These are phyloP conservation scores for Smithornis capensis DNA, from an alignment of 2,113 vertebrate species.

Conservation along the genomic window DNA sequence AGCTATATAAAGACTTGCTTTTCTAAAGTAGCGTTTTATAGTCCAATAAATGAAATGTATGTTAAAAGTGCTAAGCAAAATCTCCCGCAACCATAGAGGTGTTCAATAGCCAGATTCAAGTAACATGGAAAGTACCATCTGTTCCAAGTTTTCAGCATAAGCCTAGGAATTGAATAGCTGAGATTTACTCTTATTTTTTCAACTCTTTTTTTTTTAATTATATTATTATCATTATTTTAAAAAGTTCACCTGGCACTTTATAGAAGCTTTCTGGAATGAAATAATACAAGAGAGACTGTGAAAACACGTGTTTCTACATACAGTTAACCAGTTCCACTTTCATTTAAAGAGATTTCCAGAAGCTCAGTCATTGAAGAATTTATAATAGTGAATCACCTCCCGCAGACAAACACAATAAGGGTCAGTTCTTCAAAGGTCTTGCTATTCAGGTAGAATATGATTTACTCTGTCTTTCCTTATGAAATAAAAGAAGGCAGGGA, in stretches of 20 bases:
- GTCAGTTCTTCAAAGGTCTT: slow-evolving; percentile 65
- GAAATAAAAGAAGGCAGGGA: neutral
- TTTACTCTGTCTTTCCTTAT: slow-evolving; percentile 60
- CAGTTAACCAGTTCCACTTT: slow-evolving; percentile 73
- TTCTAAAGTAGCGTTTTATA: slow-evolving; percentile 79
- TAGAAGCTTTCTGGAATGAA: slow-evolving; percentile 64
- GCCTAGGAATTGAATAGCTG: slow-evolving; percentile 59
- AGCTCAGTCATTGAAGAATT: slow-evolving; percentile 67
- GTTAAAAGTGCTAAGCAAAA: slow-evolving; percentile 75
- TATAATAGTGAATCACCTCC: slow-evolving; percentile 65
- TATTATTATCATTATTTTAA: slow-evolving; percentile 37
- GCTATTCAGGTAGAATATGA: slow-evolving; percentile 60
- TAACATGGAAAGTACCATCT: slow-evolving; percentile 76
- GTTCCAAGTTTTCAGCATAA: slow-evolving; percentile 75
- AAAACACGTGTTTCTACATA: slow-evolving; percentile 71
- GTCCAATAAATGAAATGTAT: slow-evolving; percentile 77
- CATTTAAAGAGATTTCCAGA: slow-evolving; percentile 76
- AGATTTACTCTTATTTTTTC: slow-evolving; percentile 60
- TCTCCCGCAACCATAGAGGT: slow-evolving; percentile 75
- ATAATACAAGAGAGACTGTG: slow-evolving; percentile 66
- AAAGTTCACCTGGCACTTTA: slow-evolving; percentile 75
- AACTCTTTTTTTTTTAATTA: neutral
- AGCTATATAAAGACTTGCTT: slow-evolving; percentile 76
- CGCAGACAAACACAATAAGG: slow-evolving; percentile 56
- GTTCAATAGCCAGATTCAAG: slow-evolving; percentile 79